Conservation (phyloP, 2,888 invertebrate species). For the Volucella inflata region DNA sequence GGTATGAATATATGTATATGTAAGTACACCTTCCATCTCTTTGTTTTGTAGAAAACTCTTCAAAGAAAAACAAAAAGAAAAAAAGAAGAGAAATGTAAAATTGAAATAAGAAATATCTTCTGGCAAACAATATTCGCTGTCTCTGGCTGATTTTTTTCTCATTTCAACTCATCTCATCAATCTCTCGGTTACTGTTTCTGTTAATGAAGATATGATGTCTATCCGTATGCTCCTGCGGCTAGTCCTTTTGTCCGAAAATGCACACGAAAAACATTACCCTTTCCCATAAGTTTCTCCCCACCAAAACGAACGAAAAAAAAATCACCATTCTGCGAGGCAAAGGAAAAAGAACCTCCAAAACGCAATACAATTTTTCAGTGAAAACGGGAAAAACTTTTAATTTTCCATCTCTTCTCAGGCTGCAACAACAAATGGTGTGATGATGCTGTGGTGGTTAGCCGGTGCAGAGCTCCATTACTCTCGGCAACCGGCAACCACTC, state of each 20-base stretch:
- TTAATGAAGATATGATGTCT: slow-evolving; percentile 72
- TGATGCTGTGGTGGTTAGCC: not conserved
- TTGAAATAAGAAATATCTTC: slow-evolving; percentile 22
- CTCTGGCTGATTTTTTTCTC: slow-evolving; percentile 40
- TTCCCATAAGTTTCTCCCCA: slow-evolving; percentile 13
- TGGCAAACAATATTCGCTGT: slow-evolving; percentile 22
- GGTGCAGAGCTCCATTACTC: slow-evolving; percentile 68
- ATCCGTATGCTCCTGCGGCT: slow-evolving; percentile 55
- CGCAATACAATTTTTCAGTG: slow-evolving; percentile 63
- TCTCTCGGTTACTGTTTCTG: slow-evolving; percentile 46
- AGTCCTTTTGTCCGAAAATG: slow-evolving; percentile 48
- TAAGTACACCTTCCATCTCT: too few relatives aligned
- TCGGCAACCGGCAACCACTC: slow-evolving; percentile 62
- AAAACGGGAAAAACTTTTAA: slow-evolving; percentile 67
- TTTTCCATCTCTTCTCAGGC: slow-evolving; percentile 67
- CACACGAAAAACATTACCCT: slow-evolving; percentile 60
- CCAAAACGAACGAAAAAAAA: slow-evolving; percentile 2
- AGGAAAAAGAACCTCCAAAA: slow-evolving; percentile 46
- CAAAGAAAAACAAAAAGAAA: not conserved
- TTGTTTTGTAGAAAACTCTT: too few relatives aligned
- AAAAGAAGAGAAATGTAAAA: not conserved
- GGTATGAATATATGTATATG: not conserved
- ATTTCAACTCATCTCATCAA: slow-evolving; percentile 65
- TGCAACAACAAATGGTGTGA: slow-evolving; percentile 21
- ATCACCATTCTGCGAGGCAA: slow-evolving; percentile 16